A percentile compares a stretch with the other conserved stretches of the same genome.
These are phyloP conservation scores for Pygocentrus nattereri DNA, from an alignment of 2,797 vertebrate species.

Conservation along the genomic window DNA sequence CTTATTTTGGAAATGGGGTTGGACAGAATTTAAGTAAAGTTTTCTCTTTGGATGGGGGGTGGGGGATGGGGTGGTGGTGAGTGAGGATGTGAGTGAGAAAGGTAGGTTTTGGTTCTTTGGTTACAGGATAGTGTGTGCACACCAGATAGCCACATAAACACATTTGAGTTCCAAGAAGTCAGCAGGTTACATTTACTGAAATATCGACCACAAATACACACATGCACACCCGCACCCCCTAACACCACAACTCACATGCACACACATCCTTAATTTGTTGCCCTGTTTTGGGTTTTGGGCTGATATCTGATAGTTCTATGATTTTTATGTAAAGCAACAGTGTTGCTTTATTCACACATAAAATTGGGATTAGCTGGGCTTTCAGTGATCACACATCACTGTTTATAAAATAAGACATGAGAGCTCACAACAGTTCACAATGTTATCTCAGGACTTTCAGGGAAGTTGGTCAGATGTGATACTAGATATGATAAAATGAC, in stretches of 20 bases:
- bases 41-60: too few relatives aligned
- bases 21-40: too few relatives aligned
- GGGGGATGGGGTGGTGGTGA: too few relatives aligned
- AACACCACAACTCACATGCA: conserved; percentile 28
- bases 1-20: too few relatives aligned
- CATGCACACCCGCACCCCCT: conserved; percentile 24
- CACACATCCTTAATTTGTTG: conserved; percentile 33
- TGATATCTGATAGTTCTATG: not conserved
- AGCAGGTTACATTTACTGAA: conserved; percentile 55
- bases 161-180: conserved; percentile 58
- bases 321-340: not conserved
- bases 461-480: not conserved
- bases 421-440: too few relatives aligned
- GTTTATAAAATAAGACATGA: not conserved
- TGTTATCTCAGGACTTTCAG: not conserved
- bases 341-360: not conserved
- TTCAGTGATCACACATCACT: not conserved
- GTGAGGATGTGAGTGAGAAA: not conserved
- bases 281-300: not conserved
- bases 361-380: too few relatives aligned
- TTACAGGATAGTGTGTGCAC: conserved; percentile 43
- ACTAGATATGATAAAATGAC: not conserved
- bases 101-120: conserved; percentile 8
- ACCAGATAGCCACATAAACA: conserved; percentile 52
- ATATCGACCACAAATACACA: conserved; percentile 43